Evolutionary conservation across 2,113 vertebrate genomes (phyloP), one percentile per base, ranked within the genome.

Genomic region (Lates calcarifer): DNA sequence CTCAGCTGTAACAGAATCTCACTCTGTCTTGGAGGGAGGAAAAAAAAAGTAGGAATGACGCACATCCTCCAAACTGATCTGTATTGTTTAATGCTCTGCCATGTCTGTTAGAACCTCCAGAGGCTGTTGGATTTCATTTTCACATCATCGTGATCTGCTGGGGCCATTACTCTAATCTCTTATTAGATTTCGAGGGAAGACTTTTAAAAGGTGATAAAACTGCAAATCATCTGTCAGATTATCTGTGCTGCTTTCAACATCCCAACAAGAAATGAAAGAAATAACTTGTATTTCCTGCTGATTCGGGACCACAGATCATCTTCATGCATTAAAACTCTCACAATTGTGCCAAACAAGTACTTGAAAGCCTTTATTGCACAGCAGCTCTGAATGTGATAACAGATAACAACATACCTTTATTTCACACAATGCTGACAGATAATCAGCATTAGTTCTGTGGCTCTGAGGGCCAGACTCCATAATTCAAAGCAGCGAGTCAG

Each of bases 311-410:
- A 15, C 26, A 15, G 28, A 56, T 60, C 33, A 7, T 35, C 35
- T 58, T 39, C 66, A 0, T 60, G n/a, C 18, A 76, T 74, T 53
- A 6, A 84, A 61, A 37, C 22, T 35, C 57, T 67, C 68, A 60
- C 24, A 87, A 20, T 12, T 9, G 6, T 53, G 5, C 49, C 61
- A 77, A 75, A 81, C 29, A 82, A 47, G 81, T 78, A 79, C 64
- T 79, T 67, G 13, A 85, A 90, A 91, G 77, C 81, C 18, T 92
- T 93, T 94, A 93, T 94, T 92, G 76, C 86, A 94, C 87, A 89
- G 79, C 74, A 28, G 83, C 60, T 92, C 85, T 80, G 80, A 73
- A 75, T 71, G 60, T 57, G 58, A 86, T n/a, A n/a, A 82, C 80
- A 90, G 55, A 87, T 74, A 70, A 77, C 69, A 85, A 33, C 57